Evolutionary conservation across 2,888 invertebrate genomes (phyloP).

Genomic region (Drosophila multiciliata): DNA sequence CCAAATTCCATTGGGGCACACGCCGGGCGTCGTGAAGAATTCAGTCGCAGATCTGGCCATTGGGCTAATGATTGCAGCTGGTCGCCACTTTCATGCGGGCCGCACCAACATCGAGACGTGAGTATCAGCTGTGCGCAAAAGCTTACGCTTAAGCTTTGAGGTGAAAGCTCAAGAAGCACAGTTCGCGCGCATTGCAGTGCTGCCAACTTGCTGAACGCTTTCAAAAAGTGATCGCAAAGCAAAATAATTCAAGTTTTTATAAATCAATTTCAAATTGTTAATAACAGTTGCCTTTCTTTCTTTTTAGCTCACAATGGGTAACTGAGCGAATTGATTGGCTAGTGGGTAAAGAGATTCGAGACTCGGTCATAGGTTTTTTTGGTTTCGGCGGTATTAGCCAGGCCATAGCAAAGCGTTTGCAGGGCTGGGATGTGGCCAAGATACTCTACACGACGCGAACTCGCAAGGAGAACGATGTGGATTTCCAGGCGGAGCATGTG

Average conservation of each 20-base stretch:
- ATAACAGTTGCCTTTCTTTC: not conserved
- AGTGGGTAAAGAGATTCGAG: constrained; percentile 91
- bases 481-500: constrained; percentile 89
- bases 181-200: constrained; percentile 5
- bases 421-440: constrained; percentile 89
- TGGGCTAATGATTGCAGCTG: constrained; percentile 90
- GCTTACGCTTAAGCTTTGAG: constrained; percentile 34
- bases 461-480: constrained; percentile 87
- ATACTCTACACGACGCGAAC: constrained; percentile 91
- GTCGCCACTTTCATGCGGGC: constrained; percentile 92
- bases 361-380: constrained; percentile 93
- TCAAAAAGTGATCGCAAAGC: constrained; percentile 8
- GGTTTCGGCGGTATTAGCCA: constrained; percentile 94
- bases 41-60: constrained; percentile 94
- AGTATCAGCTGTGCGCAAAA: constrained; percentile 54
- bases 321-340: constrained; percentile 90
- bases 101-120: constrained; percentile 87
- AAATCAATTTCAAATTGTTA: not conserved
- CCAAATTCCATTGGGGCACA: constrained; percentile 91
- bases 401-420: constrained; percentile 91
- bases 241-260: not conserved
- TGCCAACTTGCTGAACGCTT: constrained; percentile 36
- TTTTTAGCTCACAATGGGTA: constrained; percentile 87
- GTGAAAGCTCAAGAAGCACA: constrained; percentile 24
- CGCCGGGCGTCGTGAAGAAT: constrained; percentile 90